Base-by-base conservation (phyloP, 2,888 invertebrate genomes). In the Diplazon laetatorius region DNA sequence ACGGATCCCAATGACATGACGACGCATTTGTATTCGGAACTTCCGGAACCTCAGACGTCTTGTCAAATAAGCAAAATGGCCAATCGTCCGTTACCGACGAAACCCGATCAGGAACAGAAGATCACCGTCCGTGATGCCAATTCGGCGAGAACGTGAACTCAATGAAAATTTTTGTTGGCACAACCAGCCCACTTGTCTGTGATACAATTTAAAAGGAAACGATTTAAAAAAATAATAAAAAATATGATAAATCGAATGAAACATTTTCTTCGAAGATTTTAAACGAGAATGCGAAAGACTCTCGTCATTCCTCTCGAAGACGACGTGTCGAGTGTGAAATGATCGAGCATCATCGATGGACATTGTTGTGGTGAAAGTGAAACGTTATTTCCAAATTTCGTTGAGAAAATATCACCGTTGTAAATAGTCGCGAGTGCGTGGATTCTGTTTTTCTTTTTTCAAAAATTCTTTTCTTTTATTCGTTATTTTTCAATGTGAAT, bases 71-170 rank as follows among this genome's bases (percentile, higher is more conserved):
- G 89, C 25, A 94, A 93, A 84, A 95, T 95, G 94, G 92, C 94
- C 30, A 94, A 94, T 85, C 92, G 95, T 81, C 95, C 95, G n/a
- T 90, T 95, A 42, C 95, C 95, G 0, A 93, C 93, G 79, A 94
- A 94, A 87, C 95, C 95, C 16, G 90, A 93, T 69, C 91, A 88
- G 80, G 89, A 88, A 76, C 81, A n/a, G 9, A 8, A 30, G 83
- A n/a, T n/a, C 83, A 85, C 76, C 42, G 76, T 79, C 59, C 60
- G 62, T 30, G 76, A 80, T 62, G 73, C 75, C 42, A 80, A 80
- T 69, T 46, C 76, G 84, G 77, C 87, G 84, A 83, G 83, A 80
- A 82, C 84, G 82, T 88, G 81, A 82, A 71, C n/a, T n/a, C n/a
- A n/a, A 30, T 16, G 12, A 25, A 50, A 48, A 82, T 81, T n/a